A percentile compares a stretch with the other conserved stretches of the same genome.
phyloP scores from a whole-genome alignment of 92 coral and sea anemone genomes.

The Siderastrea radians region DNA sequence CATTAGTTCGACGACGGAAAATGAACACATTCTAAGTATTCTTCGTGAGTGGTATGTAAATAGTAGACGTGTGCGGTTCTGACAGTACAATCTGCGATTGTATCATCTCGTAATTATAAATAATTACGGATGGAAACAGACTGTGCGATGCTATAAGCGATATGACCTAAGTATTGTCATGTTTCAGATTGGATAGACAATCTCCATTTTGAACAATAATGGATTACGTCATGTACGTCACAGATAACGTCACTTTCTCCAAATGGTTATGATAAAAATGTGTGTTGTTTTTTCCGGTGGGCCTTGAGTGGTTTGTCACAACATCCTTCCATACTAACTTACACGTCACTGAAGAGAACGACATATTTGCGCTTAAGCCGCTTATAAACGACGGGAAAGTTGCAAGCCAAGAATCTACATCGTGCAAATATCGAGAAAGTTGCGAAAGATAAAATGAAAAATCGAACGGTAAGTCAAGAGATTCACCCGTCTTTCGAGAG shows the following conservation, averaged over 20 bases:
- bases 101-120: not conserved
- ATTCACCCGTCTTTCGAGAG: no score
- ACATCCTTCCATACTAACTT: not conserved
- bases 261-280: not conserved
- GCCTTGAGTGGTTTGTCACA: conserved; percentile 2
- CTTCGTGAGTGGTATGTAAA: no score
- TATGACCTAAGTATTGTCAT: not conserved
- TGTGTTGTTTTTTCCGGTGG: conserved; percentile 6
- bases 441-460: no score
- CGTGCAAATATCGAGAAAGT: no score
- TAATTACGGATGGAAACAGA: no score
- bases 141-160: no score
- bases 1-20: no score
- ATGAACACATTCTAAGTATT: no score
- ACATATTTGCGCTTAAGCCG: not conserved
- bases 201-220: not conserved
- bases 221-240: conserved; percentile 19
- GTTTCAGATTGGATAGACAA: not conserved
- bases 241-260: conserved; percentile 5
- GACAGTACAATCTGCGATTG: not conserved
- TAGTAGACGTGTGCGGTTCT: no score
- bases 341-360: not conserved
- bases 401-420: no score
- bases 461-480: no score
- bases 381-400: not conserved